Base-by-base conservation (phyloP, 2,888 invertebrate genomes). In the Tuta absoluta region DNA sequence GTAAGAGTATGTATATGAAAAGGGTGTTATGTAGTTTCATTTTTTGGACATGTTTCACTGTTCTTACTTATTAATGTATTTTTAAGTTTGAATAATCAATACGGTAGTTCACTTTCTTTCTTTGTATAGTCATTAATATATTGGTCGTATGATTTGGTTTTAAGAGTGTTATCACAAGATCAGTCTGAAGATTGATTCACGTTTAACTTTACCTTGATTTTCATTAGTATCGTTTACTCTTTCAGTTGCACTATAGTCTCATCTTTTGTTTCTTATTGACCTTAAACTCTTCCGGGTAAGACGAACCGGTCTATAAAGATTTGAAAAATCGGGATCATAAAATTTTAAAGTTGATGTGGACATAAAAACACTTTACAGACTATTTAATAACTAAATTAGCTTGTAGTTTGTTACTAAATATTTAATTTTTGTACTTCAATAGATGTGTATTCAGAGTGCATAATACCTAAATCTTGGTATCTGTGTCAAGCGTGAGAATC, bases 261-360 rank as follows among this genome's bases (percentile, higher is more conserved):
- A 65, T 67, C 66, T 66, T 70, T 73, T 68, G 68, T 86, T 85
- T 75, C 76, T 80, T 84, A 80, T 74, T 87, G 87, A 89, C 88
- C 87, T 89, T 88, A 87, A 88, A 87, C 86, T 84, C 76, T 75
- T 75, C 77, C 75, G 61, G 19, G 21, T 23, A 17, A 17, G 56
- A 56, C 11, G 2, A 28, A 33, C 56, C 19, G 49, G 48, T 61
- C 56, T 62, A 37, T n/a, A 37, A 53, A 51, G 51, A 10, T 21
- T 45, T 60, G 1, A 19, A 38, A 12, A n/a, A n/a, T n/a, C n/a
- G n/a, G n/a, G n/a, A n/a, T n/a, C n/a, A n/a, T n/a, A n/a, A n/a
- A n/a, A n/a, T n/a, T n/a, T n/a, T 11, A 38, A 19, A 37, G 37
- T 57, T 17, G 1, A 58, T 3, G 19, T 33, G 14, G 33, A 1